phyloP scores from a whole-genome alignment of 2,888 invertebrate genomes.

The Lydus trimaculatus region DNA sequence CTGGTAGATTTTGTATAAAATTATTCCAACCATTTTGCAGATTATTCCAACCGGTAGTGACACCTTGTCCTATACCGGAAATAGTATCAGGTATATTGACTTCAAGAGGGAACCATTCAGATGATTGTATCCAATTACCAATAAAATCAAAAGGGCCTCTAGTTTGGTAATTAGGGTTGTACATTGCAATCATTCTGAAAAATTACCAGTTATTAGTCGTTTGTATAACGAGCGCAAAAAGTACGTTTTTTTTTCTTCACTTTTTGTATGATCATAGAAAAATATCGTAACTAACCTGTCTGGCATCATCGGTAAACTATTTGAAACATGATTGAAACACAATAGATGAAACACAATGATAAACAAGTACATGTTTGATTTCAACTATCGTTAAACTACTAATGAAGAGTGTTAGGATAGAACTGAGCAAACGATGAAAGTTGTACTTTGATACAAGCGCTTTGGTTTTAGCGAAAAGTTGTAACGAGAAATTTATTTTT shows the following conservation, averaged over 20 bases:
- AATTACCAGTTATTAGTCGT: neutral
- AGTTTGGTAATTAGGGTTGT: slow-evolving; percentile 23
- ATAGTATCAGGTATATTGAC: slow-evolving; percentile 70
- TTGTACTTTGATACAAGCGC: neutral
- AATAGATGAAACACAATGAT: neutral
- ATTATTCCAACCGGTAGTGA: slow-evolving; percentile 23
- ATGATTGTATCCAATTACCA: slow-evolving; percentile 62
- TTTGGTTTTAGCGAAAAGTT: neutral
- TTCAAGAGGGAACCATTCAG: slow-evolving; percentile 69
- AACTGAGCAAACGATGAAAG: neutral
- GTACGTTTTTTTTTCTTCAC: too few species aligned
- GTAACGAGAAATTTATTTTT: neutral
- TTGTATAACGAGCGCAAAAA: neutral
- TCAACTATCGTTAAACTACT: neutral
- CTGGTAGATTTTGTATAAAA: slow-evolving; percentile 31
- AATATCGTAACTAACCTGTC: neutral
- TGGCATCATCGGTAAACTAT: neutral
- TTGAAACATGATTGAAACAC: neutral
- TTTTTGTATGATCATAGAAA: neutral
- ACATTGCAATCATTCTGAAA: slow-evolving; percentile 22
- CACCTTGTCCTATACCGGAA: slow-evolving; percentile 46
- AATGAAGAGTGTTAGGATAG: neutral
- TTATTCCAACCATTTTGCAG: slow-evolving; percentile 15
- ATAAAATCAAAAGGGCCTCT: slow-evolving; percentile 49
- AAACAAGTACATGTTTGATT: neutral